Percentiles rank a stretch among this genome's conserved stretches.
Evolutionary conservation across 2,888 invertebrate species (phyloP).

Genomic region (Eumerus sabulonum): DNA sequence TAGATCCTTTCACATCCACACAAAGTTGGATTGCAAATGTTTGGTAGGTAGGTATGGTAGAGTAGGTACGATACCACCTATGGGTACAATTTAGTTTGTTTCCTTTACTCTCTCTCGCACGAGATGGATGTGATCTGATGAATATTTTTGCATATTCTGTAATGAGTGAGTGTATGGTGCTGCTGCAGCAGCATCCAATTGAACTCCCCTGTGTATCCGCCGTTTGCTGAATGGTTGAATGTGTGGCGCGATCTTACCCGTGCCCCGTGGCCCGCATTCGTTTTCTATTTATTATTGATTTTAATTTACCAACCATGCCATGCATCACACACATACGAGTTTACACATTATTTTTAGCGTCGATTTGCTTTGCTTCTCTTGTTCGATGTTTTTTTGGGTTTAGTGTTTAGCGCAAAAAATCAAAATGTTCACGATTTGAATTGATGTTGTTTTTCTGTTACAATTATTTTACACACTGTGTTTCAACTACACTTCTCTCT

Average conservation of each 20-base stretch:
- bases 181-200: background rate
- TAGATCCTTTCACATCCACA: slow-evolving; percentile 25
- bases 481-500: background rate
- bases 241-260: background rate
- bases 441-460: slow-evolving; percentile 18
- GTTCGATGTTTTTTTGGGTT: slow-evolving; percentile 10
- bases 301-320: slow-evolving; percentile 63
- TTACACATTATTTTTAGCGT: slow-evolving; percentile 63
- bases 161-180: slow-evolving; percentile 22
- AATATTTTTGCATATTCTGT: slow-evolving; percentile 61
- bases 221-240: no score
- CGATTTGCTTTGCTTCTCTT: slow-evolving; percentile 32
- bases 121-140: slow-evolving; percentile 26
- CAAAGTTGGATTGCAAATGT: background rate
- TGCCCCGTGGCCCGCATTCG: slow-evolving; percentile 21
- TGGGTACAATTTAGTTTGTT: background rate
- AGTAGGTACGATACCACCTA: no score
- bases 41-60: no score
- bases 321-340: no score
- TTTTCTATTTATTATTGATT: slow-evolving; percentile 56
- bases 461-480: background rate
- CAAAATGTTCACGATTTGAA: no score
- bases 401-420: slow-evolving; percentile 33
- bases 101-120: slow-evolving; percentile 9
- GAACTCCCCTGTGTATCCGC: no score